Evolutionary conservation across 2,888 invertebrate species (phyloP), one percentile per base, ranked within the genome.

Genomic region (Pachycephus smyrnensis): DNA sequence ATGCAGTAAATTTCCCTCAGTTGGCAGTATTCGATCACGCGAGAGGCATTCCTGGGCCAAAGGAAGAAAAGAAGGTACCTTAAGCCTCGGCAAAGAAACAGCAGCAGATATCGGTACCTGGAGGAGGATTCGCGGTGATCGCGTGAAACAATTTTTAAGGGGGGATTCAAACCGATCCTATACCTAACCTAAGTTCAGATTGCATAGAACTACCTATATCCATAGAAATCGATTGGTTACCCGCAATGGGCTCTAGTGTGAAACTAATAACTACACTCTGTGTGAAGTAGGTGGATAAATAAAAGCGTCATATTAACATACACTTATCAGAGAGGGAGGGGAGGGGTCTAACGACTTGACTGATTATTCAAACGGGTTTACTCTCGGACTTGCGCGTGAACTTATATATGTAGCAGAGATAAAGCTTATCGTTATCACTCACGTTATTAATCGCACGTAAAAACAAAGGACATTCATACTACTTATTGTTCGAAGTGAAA

Each of bases 1-100:
- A 88, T 88, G 88, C 88, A 87, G 89, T 87, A 89, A 89, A 89
- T 89, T 89, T 88, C 87, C 86, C 83, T 85, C 84, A 84, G 84
- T 78, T 86, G 85, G 83, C 86, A 80, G 84, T 83, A 83, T 83
- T 82, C 82, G 79, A 89, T 88, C 88, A 89, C 89, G 88, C 87
- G 86, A 88, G 86, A 83, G 79, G 81, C 83, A 84, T 84, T 86
- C 84, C 83, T 82, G 84, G 82, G 31, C 71, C 71, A 82, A 81
- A 82, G 82, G 81, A 78, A 82, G 82, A 55, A 55, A 55, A 23
- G 55, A 55, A 55, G 55, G 23, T 55, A 55, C 23, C 23, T 23
- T 23, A 1, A 55, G 55, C 23, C 23, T 23, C 55, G 55, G 23
- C 55, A 55, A 55, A 55, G 55, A 55, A 55, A 23, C 23, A 55